Percentiles rank a stretch among this genome's conserved stretches.
Conservation (phyloP, 92 coral and sea anemone species). For the Phenganax subtilis region DNA sequence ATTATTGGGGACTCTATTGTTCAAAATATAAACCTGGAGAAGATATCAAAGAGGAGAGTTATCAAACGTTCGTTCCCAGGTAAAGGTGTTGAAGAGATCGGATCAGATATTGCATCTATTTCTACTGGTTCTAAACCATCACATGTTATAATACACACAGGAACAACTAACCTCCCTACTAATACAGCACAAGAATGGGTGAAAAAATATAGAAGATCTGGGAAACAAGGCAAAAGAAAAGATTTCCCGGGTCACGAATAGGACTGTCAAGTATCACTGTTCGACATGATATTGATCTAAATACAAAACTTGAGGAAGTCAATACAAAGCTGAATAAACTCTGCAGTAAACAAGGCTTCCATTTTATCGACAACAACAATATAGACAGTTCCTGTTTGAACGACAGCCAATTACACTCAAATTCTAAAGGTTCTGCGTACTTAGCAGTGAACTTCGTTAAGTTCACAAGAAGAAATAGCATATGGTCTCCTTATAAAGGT, state of each 20-base stretch:
- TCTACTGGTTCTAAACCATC: too few species aligned
- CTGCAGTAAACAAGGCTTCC: conserved; percentile 11
- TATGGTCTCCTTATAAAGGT: too few species aligned
- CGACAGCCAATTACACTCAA: conserved; percentile 41
- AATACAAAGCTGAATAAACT: conserved; percentile 26
- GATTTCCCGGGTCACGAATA: conserved; percentile 45
- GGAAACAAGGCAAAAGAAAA: conserved; percentile 13
- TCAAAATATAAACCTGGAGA: background rate
- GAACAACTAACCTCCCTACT: too few species aligned
- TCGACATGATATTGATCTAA: conserved; percentile 38
- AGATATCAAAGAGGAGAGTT: conserved; percentile 52
- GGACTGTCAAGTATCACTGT: conserved; percentile 48
- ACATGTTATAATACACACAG: too few species aligned
- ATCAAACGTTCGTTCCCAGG: too few species aligned
- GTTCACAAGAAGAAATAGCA: background rate
- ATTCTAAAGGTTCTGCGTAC: conserved; percentile 31
- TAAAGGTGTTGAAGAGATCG: too few species aligned
- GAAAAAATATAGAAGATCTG: conserved; percentile 31
- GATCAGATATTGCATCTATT: too few species aligned
- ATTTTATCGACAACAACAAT: conserved; percentile 23
- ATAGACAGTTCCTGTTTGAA: conserved; percentile 49
- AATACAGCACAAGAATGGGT: too few species aligned
- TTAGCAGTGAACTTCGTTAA: too few species aligned
- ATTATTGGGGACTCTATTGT: too few species aligned
- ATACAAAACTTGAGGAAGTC: conserved; percentile 15